phyloP scores from a whole-genome alignment of 2,113 vertebrate species.

The Psophia crepitans region DNA sequence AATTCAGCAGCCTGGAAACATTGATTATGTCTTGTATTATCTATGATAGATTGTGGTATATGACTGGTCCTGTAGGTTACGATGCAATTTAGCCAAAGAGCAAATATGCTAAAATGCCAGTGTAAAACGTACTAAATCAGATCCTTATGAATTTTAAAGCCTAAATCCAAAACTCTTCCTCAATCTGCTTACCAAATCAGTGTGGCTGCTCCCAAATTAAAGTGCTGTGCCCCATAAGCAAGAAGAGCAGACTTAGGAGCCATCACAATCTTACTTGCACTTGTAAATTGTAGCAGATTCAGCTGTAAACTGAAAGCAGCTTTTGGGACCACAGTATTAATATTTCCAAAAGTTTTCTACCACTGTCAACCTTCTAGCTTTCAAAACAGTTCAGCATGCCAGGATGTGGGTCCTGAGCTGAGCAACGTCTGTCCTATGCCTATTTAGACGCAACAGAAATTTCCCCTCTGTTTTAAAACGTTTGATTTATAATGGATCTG shows the following conservation, averaged over 20 bases:
- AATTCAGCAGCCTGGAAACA: not conserved
- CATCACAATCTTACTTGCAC: not conserved
- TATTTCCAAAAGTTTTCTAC: not conserved
- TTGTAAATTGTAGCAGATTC: slow-evolving; percentile 17
- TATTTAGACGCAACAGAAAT: not conserved
- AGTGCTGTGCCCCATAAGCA: slow-evolving; percentile 1
- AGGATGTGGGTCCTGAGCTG: not conserved
- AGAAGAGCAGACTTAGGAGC: not conserved
- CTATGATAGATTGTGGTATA: not conserved
- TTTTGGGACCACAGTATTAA: not conserved
- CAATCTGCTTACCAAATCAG: slow-evolving; percentile 30
- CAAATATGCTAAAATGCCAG: not conserved
- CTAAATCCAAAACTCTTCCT: slow-evolving; percentile 2
- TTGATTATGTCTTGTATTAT: not conserved
- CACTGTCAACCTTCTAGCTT: not conserved
- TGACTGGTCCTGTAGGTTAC: not conserved
- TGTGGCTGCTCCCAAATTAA: not conserved
- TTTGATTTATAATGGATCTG: not conserved
- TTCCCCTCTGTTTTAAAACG: not conserved
- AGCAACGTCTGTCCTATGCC: not conserved
- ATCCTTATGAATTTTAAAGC: slow-evolving; percentile 49
- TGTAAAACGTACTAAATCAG: slow-evolving; percentile 32
- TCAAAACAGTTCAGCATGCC: not conserved
- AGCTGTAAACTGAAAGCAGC: not conserved
- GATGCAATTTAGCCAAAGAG: slow-evolving; percentile 7